Base-by-base conservation (phyloP, 2,797 vertebrate species). In the Enteromius trimaculatus region DNA sequence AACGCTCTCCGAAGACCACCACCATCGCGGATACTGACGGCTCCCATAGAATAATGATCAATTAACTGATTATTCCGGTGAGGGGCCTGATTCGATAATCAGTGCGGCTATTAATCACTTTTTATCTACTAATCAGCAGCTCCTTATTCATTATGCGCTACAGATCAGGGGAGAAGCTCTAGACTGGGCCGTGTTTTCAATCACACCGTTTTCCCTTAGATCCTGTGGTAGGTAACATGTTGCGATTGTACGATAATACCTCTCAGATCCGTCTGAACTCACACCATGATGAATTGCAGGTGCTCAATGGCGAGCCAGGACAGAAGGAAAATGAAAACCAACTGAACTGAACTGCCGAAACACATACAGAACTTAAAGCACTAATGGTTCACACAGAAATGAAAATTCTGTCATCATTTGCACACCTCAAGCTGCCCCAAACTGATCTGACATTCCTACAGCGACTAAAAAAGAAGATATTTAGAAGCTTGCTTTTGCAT, bases 51-150 rank as follows among this genome's bases (percentile, higher is more conserved):
- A 49, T 85, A 72, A 85, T 80, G 89, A 94, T 95, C 93, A 92
- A 92, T 93, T 94, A 93, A 92, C 92, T 94, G 93, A 94, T 95
- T 93, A 92, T 91, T 91, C 88, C 80, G 29, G 74, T 64, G 83
- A 89, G 90, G 86, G 86, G 88, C 83, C 82, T 90, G 90, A 93
- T 92, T 92, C 87, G 89, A 88, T 92, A 89, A 94, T 93, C 93
- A 93, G 88, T 37, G 55, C 69, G 84, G 90, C 92, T 89, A 93
- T 93, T 93, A 92, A 94, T 95, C 92, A 94, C 86, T 79, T 90
- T 85, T 86, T 92, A 93, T 93, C 92, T 87, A 81, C 87, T 89
- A 90, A 94, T 94, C 92, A 90, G 87, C 69, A 88, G 89, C 90
- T 88, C 79, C 81, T 90, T 87, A 90, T 92, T 88, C 88, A 85